Evolutionary conservation across 1,140 invertebrate genomes (phyloP), one percentile per base, ranked within the genome.

Genomic region (Eriocheir sinensis): DNA sequence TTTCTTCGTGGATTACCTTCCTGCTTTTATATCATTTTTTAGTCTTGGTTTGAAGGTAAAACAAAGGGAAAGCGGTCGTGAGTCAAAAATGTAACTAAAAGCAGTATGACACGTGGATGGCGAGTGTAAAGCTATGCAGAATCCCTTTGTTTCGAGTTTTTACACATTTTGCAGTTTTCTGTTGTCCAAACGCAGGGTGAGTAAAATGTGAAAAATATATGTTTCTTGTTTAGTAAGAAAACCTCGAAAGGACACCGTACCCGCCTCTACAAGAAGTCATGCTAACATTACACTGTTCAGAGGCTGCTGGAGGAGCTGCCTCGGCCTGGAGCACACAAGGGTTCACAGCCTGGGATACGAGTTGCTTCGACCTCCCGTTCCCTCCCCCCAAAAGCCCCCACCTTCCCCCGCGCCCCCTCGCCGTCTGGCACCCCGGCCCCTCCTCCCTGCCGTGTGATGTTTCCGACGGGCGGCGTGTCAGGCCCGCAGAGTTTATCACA

Each of bases 401-500:
- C 32, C 17, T 34, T 34, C 83, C 81, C 34, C 83, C 17, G 21
- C 34, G 12, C 83, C 83, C 40, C 83, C 34, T n/a, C 30, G 40
- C 83, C 34, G 40, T 34, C 27, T 27, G 30, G 27, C 34, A 17
- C 34, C 83, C 36, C n/a, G 4, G 30, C 83, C 83, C 83, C 83
- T 40, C 83, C 83, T 86, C 40, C 88, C 88, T 89, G 88, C 88
- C 88, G 40, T 89, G 88, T 89, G 88, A 89, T 89, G 88, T 89
- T 89, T 44, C 88, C 88, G 88, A 89, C 88, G 88, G 40, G 88
- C 88, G 88, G 88, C 88, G 88, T 89, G 88, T 89, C 88, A 89
- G 88, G 32, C 88, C 88, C 88, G 36, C 48, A 89, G 88, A 89
- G 88, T 89, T 89, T 89, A 89, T 89, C 60, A 72, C 88, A 48